Evolutionary conservation across 1,140 invertebrate species (phyloP).

Genomic region (Nebria ingens): DNA sequence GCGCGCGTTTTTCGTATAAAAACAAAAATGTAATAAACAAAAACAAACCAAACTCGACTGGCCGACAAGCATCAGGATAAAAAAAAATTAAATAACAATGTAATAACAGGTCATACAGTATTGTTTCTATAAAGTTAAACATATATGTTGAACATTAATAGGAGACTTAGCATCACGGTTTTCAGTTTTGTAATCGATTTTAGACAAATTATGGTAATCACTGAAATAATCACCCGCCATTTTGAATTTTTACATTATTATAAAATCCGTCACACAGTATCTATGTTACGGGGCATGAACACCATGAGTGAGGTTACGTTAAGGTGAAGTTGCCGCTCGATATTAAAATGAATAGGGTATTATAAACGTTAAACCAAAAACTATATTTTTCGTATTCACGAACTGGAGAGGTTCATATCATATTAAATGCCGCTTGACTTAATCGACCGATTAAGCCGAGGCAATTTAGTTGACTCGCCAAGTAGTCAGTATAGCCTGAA

Average conservation of each 20-base stretch:
- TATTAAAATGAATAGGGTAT: background rate
- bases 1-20: background rate
- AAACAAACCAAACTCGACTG: background rate
- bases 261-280: background rate
- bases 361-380: slow-evolving; percentile 9
- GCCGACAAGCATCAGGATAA: background rate
- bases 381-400: slow-evolving; percentile 9
- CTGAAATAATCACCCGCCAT: slow-evolving; percentile 9
- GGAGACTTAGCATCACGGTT: slow-evolving; percentile 6
- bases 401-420: background rate
- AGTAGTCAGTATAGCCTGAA: background rate
- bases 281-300: background rate
- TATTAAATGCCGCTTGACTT: slow-evolving; percentile 6
- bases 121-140: background rate
- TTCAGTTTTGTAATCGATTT: slow-evolving; percentile 9
- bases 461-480: background rate
- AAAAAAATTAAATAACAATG: slow-evolving; percentile 6
- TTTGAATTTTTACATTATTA: slow-evolving; percentile 7
- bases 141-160: slow-evolving; percentile 5
- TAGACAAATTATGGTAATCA: slow-evolving; percentile 8
- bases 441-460: background rate
- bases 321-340: background rate
- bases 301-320: no score
- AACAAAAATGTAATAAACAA: background rate
- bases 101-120: slow-evolving; percentile 1